Evolutionary conservation across 2,888 invertebrate genomes (phyloP), one percentile per base, ranked within the genome.

Genomic region (Hecatera dysodea): DNA sequence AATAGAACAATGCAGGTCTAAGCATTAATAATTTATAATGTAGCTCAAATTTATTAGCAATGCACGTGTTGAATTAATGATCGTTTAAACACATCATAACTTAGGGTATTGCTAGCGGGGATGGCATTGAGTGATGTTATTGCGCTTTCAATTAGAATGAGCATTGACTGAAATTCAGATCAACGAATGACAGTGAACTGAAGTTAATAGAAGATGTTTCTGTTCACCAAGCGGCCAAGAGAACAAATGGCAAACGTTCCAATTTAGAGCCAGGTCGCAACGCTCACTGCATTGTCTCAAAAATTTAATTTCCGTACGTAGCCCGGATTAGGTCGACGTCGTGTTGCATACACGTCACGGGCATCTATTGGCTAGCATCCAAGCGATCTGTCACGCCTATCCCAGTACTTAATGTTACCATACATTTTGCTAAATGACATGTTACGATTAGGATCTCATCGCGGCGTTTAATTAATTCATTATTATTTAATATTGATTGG

Each of bases 221-320:
- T 19, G 17, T 24, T 1, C 2, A 53, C 61, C 56, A 48, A 46
- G 19, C 48, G 42, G 55, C 56, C 44, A 53, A 56, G 22, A 64
- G 39, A 63, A 55, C n/a, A 55, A 42, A 6, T 48, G 66, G 52
- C 62, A 66, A 79, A 80, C 67, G 55, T 60, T 72, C 80, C 72
- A 76, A 72, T 80, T 80, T 64, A 70, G 36, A 15, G 36, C 66
- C 50, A 62, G 56, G 48, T 29, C 29, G 48, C 50, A 39, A 48
- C 44, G 29, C 42, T 59, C 53, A 17, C 50, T n/a, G 72, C 59
- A 72, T 73, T 78, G 77, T 55, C 69, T 80, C 77, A 83, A 84
- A 81, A 85, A 78, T 78, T 78, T 81, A 84, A 85, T 86, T 84
- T 84, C 83, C 86, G 75, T 64, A 59, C 62, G 52, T 65, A 44